Evolutionary conservation across 2,113 vertebrate genomes (phyloP).

Genomic region (Australoheros scitulus): DNA sequence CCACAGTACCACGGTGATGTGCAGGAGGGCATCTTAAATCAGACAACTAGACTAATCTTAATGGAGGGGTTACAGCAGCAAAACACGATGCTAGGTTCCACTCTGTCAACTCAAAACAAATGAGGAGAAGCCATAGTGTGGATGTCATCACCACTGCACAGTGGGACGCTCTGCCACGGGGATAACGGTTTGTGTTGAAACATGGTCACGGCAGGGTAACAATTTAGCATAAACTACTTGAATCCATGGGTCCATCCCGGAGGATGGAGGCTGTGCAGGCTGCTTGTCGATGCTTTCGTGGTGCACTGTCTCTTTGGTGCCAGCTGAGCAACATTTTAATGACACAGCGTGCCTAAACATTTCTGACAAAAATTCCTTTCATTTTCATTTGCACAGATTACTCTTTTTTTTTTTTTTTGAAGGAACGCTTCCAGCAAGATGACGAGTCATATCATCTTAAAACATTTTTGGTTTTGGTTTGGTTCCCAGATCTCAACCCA

Average conservation of each 20-base stretch:
- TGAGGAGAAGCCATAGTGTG: slow-evolving; percentile 1
- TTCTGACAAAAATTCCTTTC: slow-evolving; percentile 21
- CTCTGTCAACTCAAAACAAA: slow-evolving; percentile 32
- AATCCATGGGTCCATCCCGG: background rate
- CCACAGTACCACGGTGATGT: slow-evolving; percentile 24
- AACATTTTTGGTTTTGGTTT: slow-evolving; percentile 1
- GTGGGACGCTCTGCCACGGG: slow-evolving; percentile 12
- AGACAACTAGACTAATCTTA: slow-evolving; percentile 49
- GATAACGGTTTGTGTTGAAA: slow-evolving; percentile 38
- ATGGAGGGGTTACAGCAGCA: slow-evolving; percentile 39
- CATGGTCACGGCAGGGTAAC: slow-evolving; percentile 10
- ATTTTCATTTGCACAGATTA: slow-evolving; percentile 1
- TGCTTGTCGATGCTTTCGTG: background rate
- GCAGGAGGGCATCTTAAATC: slow-evolving; percentile 42
- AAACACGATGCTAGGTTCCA: slow-evolving; percentile 34
- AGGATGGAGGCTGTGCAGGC: background rate
- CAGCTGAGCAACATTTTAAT: slow-evolving; percentile 14
- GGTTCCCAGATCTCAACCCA: slow-evolving; percentile 10
- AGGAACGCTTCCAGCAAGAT: slow-evolving; percentile 10
- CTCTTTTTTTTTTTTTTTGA: background rate
- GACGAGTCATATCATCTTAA: slow-evolving; percentile 18
- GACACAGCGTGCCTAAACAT: slow-evolving; percentile 13
- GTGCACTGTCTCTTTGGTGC: background rate
- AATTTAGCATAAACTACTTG: slow-evolving; percentile 36
- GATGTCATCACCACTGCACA: slow-evolving; percentile 21